A percentile compares a stretch with the other conserved stretches of the same genome.
Evolutionary conservation across 2,888 invertebrate species (phyloP).

Genomic region (Endomychus coccineus): DNA sequence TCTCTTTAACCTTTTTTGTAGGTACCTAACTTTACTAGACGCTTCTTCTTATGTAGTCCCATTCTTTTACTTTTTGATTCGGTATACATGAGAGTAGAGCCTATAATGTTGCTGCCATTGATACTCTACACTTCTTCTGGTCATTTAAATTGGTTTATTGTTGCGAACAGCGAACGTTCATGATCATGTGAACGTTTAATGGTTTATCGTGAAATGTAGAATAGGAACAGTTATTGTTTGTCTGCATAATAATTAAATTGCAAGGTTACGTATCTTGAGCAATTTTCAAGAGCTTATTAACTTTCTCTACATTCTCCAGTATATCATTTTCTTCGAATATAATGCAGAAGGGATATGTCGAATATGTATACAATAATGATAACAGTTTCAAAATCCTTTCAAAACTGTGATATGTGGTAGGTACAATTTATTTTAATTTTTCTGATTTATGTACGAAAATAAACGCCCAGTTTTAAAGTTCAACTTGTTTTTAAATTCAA

Average conservation of each 20-base stretch:
- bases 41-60: no score
- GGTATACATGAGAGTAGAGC: no score
- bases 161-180: no score
- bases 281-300: slow-evolving; percentile 21
- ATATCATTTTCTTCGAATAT: slow-evolving; percentile 12
- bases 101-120: no score
- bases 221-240: slow-evolving; percentile 13
- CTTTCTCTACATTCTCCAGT: slow-evolving; percentile 17
- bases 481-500: slow-evolving; percentile 18
- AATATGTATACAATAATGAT: slow-evolving; percentile 24
- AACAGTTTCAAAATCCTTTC: slow-evolving; percentile 25
- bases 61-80: no score
- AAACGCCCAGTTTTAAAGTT: slow-evolving; percentile 29
- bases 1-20: no score
- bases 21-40: no score
- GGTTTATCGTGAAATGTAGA: no score
- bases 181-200: no score
- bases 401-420: slow-evolving; percentile 21
- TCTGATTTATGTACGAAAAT: slow-evolving; percentile 27
- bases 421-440: slow-evolving; percentile 24
- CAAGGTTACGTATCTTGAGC: slow-evolving; percentile 17
- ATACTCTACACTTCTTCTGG: no score
- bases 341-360: no score
- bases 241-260: slow-evolving; percentile 15
- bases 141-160: no score